Evolutionary conservation across 2,113 vertebrate genomes (phyloP).

Genomic region (Mirza zaza): DNA sequence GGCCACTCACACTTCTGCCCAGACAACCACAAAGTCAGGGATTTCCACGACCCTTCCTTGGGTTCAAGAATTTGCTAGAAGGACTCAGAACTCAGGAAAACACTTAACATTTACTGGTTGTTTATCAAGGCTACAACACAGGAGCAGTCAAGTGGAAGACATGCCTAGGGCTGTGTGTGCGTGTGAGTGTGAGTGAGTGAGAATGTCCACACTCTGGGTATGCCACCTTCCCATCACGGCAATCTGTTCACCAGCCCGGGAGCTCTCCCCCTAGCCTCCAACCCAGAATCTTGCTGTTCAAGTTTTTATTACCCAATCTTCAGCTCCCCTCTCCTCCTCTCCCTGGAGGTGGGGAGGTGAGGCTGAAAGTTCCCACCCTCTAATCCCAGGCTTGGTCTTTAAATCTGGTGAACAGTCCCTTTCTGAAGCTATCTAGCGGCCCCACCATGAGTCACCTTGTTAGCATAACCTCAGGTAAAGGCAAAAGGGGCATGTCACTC

Average conservation of each 20-base stretch:
- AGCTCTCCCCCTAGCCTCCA: not conserved
- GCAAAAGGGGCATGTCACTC: not conserved
- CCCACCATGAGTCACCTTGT: not conserved
- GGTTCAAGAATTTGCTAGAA: not conserved
- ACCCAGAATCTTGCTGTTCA: not conserved
- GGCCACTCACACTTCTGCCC: not conserved
- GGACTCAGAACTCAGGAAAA: not conserved
- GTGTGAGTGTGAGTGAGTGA: no score
- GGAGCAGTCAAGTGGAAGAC: not conserved
- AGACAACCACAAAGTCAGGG: not conserved
- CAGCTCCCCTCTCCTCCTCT: not conserved
- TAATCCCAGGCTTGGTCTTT: not conserved
- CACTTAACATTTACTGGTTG: not conserved
- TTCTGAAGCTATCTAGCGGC: not conserved
- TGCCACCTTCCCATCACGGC: not conserved
- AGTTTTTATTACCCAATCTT: not conserved
- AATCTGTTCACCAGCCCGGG: not conserved
- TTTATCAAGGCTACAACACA: not conserved
- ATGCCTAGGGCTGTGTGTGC: not conserved
- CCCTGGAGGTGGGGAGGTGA: not conserved
- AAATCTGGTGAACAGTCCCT: not conserved
- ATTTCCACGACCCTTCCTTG: not conserved
- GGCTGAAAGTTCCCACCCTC: not conserved
- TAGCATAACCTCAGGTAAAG: not conserved
- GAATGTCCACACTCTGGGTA: fast-evolving